A percentile compares a stretch with the other conserved stretches of the same genome.
These are phyloP conservation scores for Holocentrus rufus DNA, from an alignment of 2,797 vertebrate genomes.

Conservation along the genomic window DNA sequence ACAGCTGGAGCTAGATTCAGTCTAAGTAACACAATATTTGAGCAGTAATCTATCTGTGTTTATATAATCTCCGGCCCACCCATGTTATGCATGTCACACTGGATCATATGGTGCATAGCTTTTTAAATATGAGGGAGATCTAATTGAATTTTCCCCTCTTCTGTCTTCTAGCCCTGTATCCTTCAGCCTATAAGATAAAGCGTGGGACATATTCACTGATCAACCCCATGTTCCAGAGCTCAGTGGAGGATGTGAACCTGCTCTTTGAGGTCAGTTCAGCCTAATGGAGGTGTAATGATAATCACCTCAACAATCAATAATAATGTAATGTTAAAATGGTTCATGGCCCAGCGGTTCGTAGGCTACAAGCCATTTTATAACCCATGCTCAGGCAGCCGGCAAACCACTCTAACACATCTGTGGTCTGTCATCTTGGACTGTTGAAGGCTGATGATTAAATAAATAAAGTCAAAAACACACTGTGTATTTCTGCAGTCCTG, in stretches of 20 bases:
- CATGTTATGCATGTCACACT: background rate
- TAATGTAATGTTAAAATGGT: background rate
- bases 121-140: slow-evolving; percentile 7
- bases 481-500: background rate
- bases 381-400: background rate
- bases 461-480: background rate
- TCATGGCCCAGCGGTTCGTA: background rate
- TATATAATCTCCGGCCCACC: slow-evolving; percentile 49
- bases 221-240: slow-evolving; percentile 88
- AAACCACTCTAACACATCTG: background rate
- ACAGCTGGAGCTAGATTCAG: slow-evolving; percentile 42
- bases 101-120: slow-evolving; percentile 22
- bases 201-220: slow-evolving; percentile 82
- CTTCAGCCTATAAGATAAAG: slow-evolving; percentile 86
- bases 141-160: slow-evolving; percentile 58
- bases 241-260: slow-evolving; percentile 87
- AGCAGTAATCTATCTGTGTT: slow-evolving; percentile 68
- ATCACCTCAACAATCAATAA: no score
- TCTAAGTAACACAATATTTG: slow-evolving; percentile 55
- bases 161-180: slow-evolving; percentile 86
- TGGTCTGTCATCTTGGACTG: background rate
- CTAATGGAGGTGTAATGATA: no score
- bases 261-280: slow-evolving; percentile 89
- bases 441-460: background rate
- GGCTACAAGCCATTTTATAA: background rate